Percentiles rank a stretch among this genome's conserved stretches.
phyloP scores from a whole-genome alignment of 2,113 vertebrate species.

The Motacilla alba region DNA sequence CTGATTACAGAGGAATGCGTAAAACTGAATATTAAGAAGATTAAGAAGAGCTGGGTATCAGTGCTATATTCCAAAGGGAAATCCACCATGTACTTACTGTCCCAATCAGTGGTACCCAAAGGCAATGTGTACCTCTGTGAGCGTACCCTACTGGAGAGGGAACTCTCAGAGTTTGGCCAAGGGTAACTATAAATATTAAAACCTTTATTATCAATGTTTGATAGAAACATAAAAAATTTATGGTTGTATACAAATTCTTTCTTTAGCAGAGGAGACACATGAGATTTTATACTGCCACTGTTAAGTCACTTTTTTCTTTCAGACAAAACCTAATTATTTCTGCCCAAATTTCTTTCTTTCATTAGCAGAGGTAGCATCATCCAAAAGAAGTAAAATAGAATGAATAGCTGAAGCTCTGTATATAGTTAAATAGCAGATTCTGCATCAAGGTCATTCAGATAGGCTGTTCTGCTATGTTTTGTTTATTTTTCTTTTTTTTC shows the following conservation, averaged over 20 bases:
- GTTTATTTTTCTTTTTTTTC: background rate
- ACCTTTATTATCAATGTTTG: conserved; percentile 76
- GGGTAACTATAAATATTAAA: conserved; percentile 80
- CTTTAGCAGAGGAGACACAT: conserved; percentile 25
- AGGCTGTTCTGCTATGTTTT: conserved; percentile 7
- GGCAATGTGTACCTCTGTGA: conserved; percentile 58
- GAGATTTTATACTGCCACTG: conserved; percentile 44
- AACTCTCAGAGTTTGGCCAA: conserved; percentile 71
- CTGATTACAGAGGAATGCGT: conserved; percentile 58
- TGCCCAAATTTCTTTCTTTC: conserved; percentile 10
- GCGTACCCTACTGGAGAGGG: conserved; percentile 33
- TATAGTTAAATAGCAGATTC: conserved; percentile 34
- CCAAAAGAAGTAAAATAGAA: background rate
- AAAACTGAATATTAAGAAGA: conserved; percentile 71
- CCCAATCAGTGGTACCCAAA: conserved; percentile 73
- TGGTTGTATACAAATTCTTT: conserved; percentile 62
- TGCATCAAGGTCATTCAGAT: conserved; percentile 53
- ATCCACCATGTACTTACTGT: background rate
- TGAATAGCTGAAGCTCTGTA: background rate
- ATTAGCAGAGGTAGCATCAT: background rate
- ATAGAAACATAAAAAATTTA: conserved; percentile 76
- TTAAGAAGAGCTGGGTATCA: conserved; percentile 42
- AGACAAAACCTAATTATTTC: conserved; percentile 60
- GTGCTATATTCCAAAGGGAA: conserved; percentile 62
- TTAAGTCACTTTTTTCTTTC: conserved; percentile 4